Evolutionary conservation across 2,113 vertebrate species (phyloP).

Genomic region (Caranx melampygus): DNA sequence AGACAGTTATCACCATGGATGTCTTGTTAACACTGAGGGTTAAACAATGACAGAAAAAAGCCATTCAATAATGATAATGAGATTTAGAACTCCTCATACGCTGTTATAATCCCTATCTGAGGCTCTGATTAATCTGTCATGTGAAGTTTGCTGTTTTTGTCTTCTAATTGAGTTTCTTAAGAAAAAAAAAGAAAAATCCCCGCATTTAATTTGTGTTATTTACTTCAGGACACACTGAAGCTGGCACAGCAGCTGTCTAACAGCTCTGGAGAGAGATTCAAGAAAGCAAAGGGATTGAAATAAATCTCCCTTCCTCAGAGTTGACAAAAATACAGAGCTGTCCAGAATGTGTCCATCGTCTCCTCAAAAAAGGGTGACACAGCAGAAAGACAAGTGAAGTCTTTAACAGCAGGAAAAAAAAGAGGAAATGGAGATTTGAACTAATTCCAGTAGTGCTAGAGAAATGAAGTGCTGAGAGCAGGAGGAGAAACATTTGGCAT

Average conservation of each 20-base stretch:
- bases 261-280: background rate
- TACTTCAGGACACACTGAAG: background rate
- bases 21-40: too few relatives aligned
- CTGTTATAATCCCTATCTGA: conserved; percentile 2
- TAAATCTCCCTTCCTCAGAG: background rate
- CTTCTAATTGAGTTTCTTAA: background rate
- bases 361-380: background rate
- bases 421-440: background rate
- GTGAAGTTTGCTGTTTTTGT: background rate
- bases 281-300: background rate
- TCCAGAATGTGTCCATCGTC: background rate
- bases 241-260: background rate
- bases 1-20: too few relatives aligned
- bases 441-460: background rate
- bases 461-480: background rate
- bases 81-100: conserved; percentile 18
- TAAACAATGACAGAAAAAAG: conserved; percentile 25
- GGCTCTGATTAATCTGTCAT: background rate
- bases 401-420: background rate
- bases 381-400: background rate
- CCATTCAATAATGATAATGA: background rate
- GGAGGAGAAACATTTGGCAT: conserved; percentile 25
- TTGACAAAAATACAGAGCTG: background rate
- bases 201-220: conserved; percentile 10
- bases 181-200: background rate